A percentile compares a stretch with the other conserved stretches of the same genome.
Conservation (phyloP, 2,888 invertebrate species). For the Metacarcinus magister region DNA sequence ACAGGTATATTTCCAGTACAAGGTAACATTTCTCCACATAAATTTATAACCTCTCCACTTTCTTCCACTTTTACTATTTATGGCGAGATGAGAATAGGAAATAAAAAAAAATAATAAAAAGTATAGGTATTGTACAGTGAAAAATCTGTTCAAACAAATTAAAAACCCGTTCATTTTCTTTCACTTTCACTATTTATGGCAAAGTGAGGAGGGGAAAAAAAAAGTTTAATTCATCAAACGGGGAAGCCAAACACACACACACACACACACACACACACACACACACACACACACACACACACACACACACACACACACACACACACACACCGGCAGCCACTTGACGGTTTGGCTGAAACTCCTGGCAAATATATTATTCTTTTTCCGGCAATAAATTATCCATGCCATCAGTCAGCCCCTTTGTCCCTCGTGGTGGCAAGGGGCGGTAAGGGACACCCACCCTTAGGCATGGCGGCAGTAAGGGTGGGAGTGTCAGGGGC, state of each 20-base stretch:
- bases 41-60: too few species aligned
- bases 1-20: too few species aligned
- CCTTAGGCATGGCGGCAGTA: not conserved
- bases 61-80: not conserved
- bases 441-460: not conserved
- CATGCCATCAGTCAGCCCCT: not conserved
- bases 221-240: not conserved
- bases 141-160: not conserved
- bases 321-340: not conserved
- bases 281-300: not conserved
- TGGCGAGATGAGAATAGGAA: not conserved
- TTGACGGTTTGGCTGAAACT: not conserved
- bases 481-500: not conserved
- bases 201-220: not conserved
- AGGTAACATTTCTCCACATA: too few species aligned
- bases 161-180: not conserved
- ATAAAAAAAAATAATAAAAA: not conserved
- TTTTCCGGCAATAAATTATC: not conserved
- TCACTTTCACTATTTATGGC: not conserved
- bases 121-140: not conserved
- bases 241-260: not conserved
- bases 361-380: not conserved
- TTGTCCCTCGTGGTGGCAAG: not conserved
- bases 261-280: not conserved
- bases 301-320: not conserved